Percentiles rank a stretch among this genome's conserved stretches.
Conservation (phyloP, 1,140 invertebrate species). For the Sinella curviseta region DNA sequence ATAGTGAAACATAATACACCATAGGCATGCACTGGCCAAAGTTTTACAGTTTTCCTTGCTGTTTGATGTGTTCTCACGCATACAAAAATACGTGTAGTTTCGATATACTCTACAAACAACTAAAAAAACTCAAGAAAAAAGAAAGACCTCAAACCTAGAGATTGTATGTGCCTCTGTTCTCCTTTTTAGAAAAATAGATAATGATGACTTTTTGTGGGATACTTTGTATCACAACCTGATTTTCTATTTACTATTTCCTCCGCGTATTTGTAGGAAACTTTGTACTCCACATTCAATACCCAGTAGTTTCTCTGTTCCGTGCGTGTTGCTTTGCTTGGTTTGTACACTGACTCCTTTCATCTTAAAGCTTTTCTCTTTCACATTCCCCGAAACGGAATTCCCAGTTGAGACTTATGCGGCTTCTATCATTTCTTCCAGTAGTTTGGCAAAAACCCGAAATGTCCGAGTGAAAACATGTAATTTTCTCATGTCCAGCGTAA, state of each 20-base stretch:
- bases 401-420: not conserved
- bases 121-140: not conserved
- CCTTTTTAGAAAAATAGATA: not conserved
- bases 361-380: not conserved
- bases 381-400: not conserved
- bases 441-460: not conserved
- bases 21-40: not conserved
- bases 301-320: not conserved
- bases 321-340: not conserved
- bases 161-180: not conserved
- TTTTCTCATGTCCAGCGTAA: not conserved
- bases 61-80: conserved; percentile 22
- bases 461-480: not conserved
- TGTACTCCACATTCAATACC: not conserved
- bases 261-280: conserved; percentile 3
- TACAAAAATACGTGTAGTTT: not conserved
- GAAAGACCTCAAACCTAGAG: not conserved
- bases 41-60: conserved; percentile 30
- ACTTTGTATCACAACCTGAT: conserved; percentile 23
- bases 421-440: not conserved
- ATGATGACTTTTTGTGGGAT: conserved; percentile 9
- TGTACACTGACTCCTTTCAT: not conserved
- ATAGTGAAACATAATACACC: not conserved
- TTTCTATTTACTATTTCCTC: conserved; percentile 24
- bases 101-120: not conserved